Base-by-base conservation (phyloP, 2,113 vertebrate species). In the Thamnophis sirtalis region DNA sequence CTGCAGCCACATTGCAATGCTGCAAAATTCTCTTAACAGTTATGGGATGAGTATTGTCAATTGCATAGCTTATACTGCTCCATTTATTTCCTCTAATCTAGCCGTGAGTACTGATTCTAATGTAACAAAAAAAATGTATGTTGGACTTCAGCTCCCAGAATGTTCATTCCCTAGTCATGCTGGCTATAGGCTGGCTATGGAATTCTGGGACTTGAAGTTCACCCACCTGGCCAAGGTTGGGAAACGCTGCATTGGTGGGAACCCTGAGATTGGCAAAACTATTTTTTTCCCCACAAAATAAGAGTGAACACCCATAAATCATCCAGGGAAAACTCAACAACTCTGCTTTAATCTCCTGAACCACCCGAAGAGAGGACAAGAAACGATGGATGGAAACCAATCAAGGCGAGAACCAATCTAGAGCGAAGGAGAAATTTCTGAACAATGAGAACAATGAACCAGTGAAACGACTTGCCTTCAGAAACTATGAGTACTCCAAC, bases 211-310 rank as follows among this genome's bases (percentile, higher is more conserved):
- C 0, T 68, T 68, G 28, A 68, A 68, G 28, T 68, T 28, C 28
- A n/a, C 60, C 60, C 28, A 68, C 28, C 10, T n/a, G 60, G 10
- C 60, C 28, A 68, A 68, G 28, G 60, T n/a, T 68, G 60, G 60
- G 60, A 68, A 63, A 28, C 26, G 5, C 60, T 68, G 22, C 2
- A 28, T 17, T 49, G n/a, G 43, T 58, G 49, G n/a, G n/a, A 38
- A 54, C 8, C n/a, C 51, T 33, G 54, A 55, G n/a, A 4, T 87
- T 38, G 55, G n/a, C 51, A 55, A 28, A 87, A 54, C n/a, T 55
- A 4, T 26, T 54, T 19, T 2, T 50, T 15, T 17, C 1, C 1
- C 0, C 11, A 3, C 2, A 19, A n/a, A 50, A 17, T 5, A 17
- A 24, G 7, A 33, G 19, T n/a, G 17, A 33, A 55, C 7, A 6